A percentile compares a stretch with the other conserved stretches of the same genome.
Evolutionary conservation across 2,888 invertebrate species (phyloP).

Genomic region (Camptogramma bilineatum): DNA sequence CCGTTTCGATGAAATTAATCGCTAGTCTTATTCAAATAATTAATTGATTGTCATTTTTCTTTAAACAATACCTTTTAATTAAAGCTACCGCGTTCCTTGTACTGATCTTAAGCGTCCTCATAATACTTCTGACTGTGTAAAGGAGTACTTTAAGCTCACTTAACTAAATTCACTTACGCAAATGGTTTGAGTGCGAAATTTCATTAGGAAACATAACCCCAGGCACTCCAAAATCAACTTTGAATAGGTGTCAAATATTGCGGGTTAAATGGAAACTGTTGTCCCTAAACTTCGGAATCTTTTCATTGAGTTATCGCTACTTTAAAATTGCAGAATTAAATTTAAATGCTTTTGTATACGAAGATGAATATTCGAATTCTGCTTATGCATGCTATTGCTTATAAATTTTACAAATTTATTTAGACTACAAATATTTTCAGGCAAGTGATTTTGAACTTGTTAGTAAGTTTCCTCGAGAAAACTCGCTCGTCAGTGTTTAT

Average conservation of each 20-base stretch:
- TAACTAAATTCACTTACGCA: conserved; percentile 20
- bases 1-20: conserved; percentile 8
- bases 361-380: too few species aligned
- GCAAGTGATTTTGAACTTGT: too few species aligned
- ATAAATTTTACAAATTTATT: too few species aligned
- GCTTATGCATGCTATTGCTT: too few species aligned
- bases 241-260: conserved; percentile 10
- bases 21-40: conserved; percentile 4
- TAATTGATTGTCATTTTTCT: neutral
- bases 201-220: conserved; percentile 15
- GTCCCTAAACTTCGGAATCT: neutral
- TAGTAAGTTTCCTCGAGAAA: too few species aligned
- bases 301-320: neutral
- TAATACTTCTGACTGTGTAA: neutral
- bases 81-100: neutral
- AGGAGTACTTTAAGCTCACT: conserved; percentile 10
- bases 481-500: too few species aligned
- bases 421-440: too few species aligned
- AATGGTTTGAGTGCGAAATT: conserved; percentile 18
- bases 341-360: too few species aligned
- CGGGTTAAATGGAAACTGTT: conserved; percentile 2
- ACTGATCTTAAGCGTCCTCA: conserved; percentile 3
- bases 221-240: conserved; percentile 15
- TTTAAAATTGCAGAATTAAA: neutral
- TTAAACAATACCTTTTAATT: neutral